These are phyloP conservation scores for Brachionus koreanus DNA, from an alignment of 1,140 invertebrate genomes.

Conservation along the genomic window DNA sequence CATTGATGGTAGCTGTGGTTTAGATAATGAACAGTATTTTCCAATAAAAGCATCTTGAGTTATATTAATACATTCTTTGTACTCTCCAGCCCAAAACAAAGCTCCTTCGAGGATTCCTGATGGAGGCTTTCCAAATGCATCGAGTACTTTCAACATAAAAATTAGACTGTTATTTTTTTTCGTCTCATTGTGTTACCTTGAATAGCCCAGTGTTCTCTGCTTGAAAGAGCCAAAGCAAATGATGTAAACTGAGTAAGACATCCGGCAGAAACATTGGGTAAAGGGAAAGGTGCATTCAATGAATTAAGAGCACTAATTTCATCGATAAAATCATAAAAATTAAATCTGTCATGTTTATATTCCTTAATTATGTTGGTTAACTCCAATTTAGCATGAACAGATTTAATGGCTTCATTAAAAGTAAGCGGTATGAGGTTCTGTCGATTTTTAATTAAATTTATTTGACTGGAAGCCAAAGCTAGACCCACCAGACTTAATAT, in stretches of 20 bases:
- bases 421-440: neutral
- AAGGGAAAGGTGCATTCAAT: neutral
- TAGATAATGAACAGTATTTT: conserved; percentile 33
- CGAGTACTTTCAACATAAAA: neutral
- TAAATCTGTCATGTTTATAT: neutral
- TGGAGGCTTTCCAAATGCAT: conserved; percentile 32
- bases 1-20: neutral
- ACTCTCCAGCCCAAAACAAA: conserved; percentile 14
- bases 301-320: neutral
- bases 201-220: neutral
- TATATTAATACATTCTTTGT: conserved; percentile 17
- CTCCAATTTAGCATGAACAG: neutral
- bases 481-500: neutral
- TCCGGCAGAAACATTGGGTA: neutral
- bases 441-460: neutral
- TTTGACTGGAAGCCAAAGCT: neutral
- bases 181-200: neutral
- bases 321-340: neutral
- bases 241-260: neutral
- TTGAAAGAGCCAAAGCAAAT: neutral
- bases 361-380: neutral
- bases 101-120: conserved; percentile 9
- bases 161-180: neutral
- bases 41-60: conserved; percentile 32
- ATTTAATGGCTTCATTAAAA: neutral